These are phyloP conservation scores for Taenioides sp. DNA, from an alignment of 2,797 vertebrate genomes.

Conservation along the genomic window DNA sequence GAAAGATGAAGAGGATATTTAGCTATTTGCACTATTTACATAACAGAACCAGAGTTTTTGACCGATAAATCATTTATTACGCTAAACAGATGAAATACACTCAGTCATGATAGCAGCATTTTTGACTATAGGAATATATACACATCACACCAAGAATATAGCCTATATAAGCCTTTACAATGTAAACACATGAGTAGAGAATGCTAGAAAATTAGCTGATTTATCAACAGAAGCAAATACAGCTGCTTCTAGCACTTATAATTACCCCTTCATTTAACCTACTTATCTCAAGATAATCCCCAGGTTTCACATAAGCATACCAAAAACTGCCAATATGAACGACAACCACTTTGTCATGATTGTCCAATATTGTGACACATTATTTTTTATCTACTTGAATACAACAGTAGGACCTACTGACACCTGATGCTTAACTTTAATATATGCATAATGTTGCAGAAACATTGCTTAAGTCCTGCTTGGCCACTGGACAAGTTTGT, in stretches of 20 bases:
- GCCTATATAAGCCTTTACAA: constrained; percentile 75
- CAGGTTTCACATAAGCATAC: constrained; percentile 36
- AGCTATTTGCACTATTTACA: constrained; percentile 2
- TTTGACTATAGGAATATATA: constrained; percentile 80
- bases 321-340: constrained; percentile 46
- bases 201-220: constrained; percentile 61
- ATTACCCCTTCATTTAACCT: constrained; percentile 34
- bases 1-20: too few relatives aligned
- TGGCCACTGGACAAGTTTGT: constrained; percentile 45
- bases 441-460: constrained; percentile 33
- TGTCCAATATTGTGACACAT: constrained; percentile 55
- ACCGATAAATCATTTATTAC: constrained; percentile 77
- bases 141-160: constrained; percentile 77
- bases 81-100: constrained; percentile 75
- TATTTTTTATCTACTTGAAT: constrained; percentile 29
- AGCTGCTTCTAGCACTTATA: constrained; percentile 50
- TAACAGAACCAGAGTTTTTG: neutral
- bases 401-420: constrained; percentile 24
- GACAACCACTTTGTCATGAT: constrained; percentile 66
- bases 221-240: constrained; percentile 30
- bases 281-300: constrained; percentile 49
- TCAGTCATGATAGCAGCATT: constrained; percentile 82
- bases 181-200: constrained; percentile 80
- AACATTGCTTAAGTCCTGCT: constrained; percentile 29
- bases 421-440: constrained; percentile 40